Base-by-base conservation (phyloP, 2,888 invertebrate genomes). In the Limnephilus marmoratus region DNA sequence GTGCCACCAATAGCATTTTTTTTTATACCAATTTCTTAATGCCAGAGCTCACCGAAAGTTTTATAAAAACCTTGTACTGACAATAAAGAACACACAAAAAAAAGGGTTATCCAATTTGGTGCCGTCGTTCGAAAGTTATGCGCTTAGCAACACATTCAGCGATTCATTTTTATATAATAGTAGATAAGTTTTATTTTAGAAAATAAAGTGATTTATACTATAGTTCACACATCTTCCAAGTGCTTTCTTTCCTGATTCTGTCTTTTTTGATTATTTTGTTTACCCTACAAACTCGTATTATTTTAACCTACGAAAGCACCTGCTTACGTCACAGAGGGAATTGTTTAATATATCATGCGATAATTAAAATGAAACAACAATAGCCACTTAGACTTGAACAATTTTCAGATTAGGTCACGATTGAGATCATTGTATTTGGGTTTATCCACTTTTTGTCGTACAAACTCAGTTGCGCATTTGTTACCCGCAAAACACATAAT, bases 361-460 rank as follows among this genome's bases (percentile, higher is more conserved):
- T 34, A 83, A 83, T 83, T 83, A 83, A 83, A 37, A 83, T 3
- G 34, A 83, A 37, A 13, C 37, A 86, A 86, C 86, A 86, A 86
- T 86, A 86, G 86, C 24, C 86, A 45, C n/a, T 86, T 86, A 45
- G 37, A 86, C 68, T 68, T 68, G 29, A 86, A 86, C 86, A n/a
- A 45, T 45, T 41, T 85, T 86, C n/a, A 45, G 45, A 86, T 86
- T 41, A 86, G 24, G 45, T 86, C 86, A 86, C 45, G 86, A 41
- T 86, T 86, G 86, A 86, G 86, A 86, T 86, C 86, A 86, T 45
- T 86, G 37, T 12, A n/a, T 37, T 49, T n/a, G 86, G 86, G 45
- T 86, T 86, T 86, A 86, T 29, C 86, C 86, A 86, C 49, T 86
- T 41, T 86, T 41, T 86, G n/a, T 86, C 86, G 24, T 86, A n/a